These are phyloP conservation scores for Tachuris rubrigastra DNA, from an alignment of 2,113 vertebrate genomes.

Conservation along the genomic window DNA sequence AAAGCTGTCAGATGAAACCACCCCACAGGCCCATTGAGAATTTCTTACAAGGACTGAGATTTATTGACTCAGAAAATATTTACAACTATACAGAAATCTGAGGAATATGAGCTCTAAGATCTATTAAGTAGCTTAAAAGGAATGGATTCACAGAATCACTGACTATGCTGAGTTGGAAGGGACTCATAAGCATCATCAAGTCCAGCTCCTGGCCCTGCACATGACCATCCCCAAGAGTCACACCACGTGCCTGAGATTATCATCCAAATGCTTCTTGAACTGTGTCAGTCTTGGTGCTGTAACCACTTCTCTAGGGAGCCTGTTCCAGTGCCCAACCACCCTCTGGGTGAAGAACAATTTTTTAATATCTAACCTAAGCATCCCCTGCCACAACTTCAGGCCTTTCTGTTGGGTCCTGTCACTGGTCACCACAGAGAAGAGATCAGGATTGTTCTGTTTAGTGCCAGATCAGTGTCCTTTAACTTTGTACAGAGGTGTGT, in stretches of 20 bases:
- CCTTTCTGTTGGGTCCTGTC: background rate
- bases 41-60: background rate
- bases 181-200: background rate
- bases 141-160: background rate
- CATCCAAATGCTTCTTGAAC: background rate
- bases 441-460: background rate
- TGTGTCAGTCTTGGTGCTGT: background rate
- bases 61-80: background rate
- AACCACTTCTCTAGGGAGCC: background rate
- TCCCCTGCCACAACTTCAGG: background rate
- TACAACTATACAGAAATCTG: background rate
- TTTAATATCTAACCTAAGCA: background rate
- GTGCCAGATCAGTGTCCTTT: background rate
- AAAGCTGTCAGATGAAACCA: background rate
- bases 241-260: background rate
- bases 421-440: background rate
- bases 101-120: background rate
- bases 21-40: background rate
- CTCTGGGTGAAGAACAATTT: background rate
- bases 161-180: background rate
- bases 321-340: background rate
- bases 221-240: background rate
- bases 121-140: background rate
- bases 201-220: background rate
- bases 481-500: background rate